Evolutionary conservation across 2,113 vertebrate species (phyloP).

Genomic region (Erythrolamprus reginae): DNA sequence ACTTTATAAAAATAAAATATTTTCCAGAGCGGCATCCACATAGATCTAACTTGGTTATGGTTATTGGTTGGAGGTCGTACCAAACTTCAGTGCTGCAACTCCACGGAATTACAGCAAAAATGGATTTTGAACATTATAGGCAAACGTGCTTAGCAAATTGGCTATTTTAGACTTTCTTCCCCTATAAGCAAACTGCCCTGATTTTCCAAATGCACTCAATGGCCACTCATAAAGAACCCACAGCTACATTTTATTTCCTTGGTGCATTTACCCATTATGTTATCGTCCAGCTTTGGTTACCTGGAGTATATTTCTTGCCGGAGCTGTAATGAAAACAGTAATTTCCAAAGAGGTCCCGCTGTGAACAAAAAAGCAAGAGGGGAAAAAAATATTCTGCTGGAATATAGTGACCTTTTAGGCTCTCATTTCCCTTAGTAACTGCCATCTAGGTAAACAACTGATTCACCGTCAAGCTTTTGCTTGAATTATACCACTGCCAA

Average conservation of each 20-base stretch:
- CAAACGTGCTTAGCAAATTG: neutral
- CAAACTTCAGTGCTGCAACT: neutral
- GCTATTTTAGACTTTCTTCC: neutral
- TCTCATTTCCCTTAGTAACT: neutral
- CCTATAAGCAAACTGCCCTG: neutral
- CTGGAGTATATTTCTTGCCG: slow-evolving; percentile 1
- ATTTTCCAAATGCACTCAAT: slow-evolving; percentile 6
- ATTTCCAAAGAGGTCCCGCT: slow-evolving; percentile 32
- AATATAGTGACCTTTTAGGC: slow-evolving; percentile 6
- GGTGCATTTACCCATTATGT: slow-evolving; percentile 1
- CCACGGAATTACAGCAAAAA: neutral
- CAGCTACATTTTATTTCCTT: slow-evolving; percentile 22
- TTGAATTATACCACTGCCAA: neutral
- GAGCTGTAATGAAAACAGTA: slow-evolving; percentile 31
- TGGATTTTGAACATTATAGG: neutral
- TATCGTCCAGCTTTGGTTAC: slow-evolving; percentile 4
- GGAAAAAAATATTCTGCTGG: slow-evolving; percentile 29
- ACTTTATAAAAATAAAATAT: neutral
- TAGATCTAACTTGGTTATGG: neutral
- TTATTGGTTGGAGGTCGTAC: neutral
- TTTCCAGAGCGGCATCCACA: neutral
- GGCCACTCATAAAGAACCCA: neutral
- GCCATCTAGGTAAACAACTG: slow-evolving; percentile 3
- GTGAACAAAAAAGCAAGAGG: slow-evolving; percentile 1
- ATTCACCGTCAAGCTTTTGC: neutral